Percentiles rank a stretch among this genome's conserved stretches.
Conservation (phyloP, 2,888 invertebrate genomes). For the Diplolepis rosae region DNA sequence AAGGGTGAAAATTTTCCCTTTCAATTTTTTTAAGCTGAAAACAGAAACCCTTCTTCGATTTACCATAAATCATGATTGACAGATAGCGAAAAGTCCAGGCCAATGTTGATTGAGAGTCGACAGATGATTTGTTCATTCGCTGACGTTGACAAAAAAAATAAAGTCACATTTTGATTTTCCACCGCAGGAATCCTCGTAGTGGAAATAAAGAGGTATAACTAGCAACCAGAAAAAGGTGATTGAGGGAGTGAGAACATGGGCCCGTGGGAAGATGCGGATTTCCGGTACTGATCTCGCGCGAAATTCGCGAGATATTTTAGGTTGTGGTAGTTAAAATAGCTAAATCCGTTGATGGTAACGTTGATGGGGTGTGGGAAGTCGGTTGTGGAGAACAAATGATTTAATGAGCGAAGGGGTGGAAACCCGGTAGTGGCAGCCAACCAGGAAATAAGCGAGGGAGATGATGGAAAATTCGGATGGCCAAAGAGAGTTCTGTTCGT, state of each 20-base stretch:
- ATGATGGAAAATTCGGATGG: slow-evolving; percentile 44
- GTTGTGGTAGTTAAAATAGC: slow-evolving; percentile 41
- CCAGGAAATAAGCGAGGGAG: slow-evolving; percentile 50
- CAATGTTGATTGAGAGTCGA: not conserved
- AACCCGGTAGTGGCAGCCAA: slow-evolving; percentile 63
- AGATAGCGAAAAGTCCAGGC: not conserved
- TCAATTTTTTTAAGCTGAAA: not conserved
- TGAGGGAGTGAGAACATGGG: slow-evolving; percentile 18
- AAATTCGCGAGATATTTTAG: slow-evolving; percentile 46
- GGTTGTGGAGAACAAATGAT: slow-evolving; percentile 60
- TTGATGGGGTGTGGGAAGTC: slow-evolving; percentile 44
- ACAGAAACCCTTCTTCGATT: not conserved
- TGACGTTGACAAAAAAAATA: not conserved
- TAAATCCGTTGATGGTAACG: slow-evolving; percentile 41
- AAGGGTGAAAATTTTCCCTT: no score
- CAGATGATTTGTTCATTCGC: slow-evolving; percentile 1
- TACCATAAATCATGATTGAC: not conserved
- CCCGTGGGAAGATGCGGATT: slow-evolving; percentile 8
- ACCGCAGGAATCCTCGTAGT: not conserved
- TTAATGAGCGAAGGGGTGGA: slow-evolving; percentile 62
- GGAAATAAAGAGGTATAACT: slow-evolving; percentile 8
- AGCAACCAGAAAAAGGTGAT: slow-evolving; percentile 1
- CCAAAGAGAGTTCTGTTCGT: slow-evolving; percentile 41
- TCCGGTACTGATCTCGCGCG: slow-evolving; percentile 24
- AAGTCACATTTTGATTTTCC: not conserved